These are phyloP conservation scores for Pelosia muscerda DNA, from an alignment of 2,888 invertebrate species.

Conservation along the genomic window DNA sequence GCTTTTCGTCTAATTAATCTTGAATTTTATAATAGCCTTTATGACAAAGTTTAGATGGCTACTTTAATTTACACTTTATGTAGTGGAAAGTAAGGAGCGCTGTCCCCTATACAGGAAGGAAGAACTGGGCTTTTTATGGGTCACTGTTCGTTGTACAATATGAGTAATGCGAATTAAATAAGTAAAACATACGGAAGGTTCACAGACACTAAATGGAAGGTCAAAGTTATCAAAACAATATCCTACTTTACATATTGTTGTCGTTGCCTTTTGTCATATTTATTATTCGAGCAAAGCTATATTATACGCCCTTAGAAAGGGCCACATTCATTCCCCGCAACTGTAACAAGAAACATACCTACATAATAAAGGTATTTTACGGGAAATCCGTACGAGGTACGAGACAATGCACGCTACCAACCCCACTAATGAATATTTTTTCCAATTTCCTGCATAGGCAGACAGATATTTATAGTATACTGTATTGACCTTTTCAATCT, in stretches of 20 bases:
- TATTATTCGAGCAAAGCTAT: constrained; percentile 2
- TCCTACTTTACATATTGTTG: neutral
- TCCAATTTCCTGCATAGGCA: constrained; percentile 30
- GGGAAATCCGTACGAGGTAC: constrained; percentile 75
- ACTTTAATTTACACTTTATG: too few relatives aligned
- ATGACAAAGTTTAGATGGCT: too few relatives aligned
- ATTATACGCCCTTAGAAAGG: neutral
- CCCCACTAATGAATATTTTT: constrained; percentile 44
- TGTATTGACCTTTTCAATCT: constrained; percentile 23
- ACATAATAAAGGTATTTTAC: constrained; percentile 42
- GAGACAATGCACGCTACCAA: constrained; percentile 59
- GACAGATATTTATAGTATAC: constrained; percentile 22
- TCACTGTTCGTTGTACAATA: too few relatives aligned
- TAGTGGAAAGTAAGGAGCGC: too few relatives aligned
- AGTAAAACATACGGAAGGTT: neutral
- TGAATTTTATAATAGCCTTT: too few relatives aligned
- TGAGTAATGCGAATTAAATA: neutral
- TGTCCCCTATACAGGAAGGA: too few relatives aligned
- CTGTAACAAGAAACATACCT: constrained; percentile 24
- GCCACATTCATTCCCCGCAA: constrained; percentile 28
- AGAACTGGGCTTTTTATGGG: neutral
- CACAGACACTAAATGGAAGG: neutral
- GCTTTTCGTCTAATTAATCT: too few relatives aligned
- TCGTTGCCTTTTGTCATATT: neutral
- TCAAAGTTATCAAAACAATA: neutral